These are phyloP conservation scores for Carlito syrichta DNA, from an alignment of 2,113 vertebrate species.

Conservation along the genomic window DNA sequence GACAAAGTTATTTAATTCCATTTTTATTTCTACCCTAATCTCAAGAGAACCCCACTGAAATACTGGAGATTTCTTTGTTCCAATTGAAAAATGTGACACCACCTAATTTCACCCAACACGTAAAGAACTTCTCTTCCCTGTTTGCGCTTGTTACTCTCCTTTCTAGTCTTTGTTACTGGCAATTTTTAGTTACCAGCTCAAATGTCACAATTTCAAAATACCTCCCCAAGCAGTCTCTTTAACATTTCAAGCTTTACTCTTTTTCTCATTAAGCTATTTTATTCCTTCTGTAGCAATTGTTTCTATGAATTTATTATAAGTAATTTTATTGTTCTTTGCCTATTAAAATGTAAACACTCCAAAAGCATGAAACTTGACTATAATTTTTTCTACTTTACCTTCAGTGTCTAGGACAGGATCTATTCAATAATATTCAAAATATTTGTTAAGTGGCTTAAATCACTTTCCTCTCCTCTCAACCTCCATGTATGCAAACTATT, in stretches of 20 bases:
- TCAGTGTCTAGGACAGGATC: background rate
- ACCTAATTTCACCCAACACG: background rate
- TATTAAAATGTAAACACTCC: background rate
- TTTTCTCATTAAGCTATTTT: background rate
- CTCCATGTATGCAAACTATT: background rate
- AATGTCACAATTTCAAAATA: background rate
- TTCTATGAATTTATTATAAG: background rate
- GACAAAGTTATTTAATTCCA: background rate
- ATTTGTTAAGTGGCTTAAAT: background rate
- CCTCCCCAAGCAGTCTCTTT: background rate
- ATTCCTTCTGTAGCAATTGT: background rate
- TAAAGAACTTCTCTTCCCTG: background rate
- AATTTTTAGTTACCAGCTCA: background rate
- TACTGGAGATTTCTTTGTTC: background rate
- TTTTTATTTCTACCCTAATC: background rate
- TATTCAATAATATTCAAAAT: background rate
- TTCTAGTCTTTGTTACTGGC: background rate
- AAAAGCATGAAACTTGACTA: background rate
- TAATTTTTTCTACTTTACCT: background rate
- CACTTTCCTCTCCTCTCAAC: background rate
- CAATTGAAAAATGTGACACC: background rate
- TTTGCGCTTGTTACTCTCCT: background rate
- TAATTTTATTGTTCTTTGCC: no score
- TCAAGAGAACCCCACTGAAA: background rate
- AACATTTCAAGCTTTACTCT: background rate